Evolutionary conservation across 2,113 vertebrate species (phyloP), one percentile per base, ranked within the genome.

Genomic region (Maccullochella peelii): DNA sequence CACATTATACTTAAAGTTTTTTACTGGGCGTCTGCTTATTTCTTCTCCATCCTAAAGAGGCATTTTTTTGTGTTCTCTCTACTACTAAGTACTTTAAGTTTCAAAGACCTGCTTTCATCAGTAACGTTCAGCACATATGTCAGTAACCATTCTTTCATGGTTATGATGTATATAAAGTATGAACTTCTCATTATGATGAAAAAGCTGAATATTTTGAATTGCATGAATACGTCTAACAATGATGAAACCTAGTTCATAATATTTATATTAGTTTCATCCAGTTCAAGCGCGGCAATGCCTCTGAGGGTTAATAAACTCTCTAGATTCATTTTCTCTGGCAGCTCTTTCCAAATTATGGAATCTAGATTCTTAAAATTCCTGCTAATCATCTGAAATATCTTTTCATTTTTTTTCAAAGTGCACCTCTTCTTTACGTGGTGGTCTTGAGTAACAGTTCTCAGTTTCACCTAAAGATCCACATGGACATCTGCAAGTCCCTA

Each of bases 391-490:
- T 42, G 50, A 76, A 65, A 74, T 47, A 76, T 61, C 25, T 20
- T 38, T 49, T 36, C 7, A 25, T 36, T 57, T 38, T 52, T 50
- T 25, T 30, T 50, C 55, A 68, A 77, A 84, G 66, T 71, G 80
- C 83, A 82, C 82, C 72, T 85, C 86, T 86, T 30, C 52, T 80
- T 79, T 40, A 69, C 78, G n/a, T 65, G 88, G 88, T 93, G 87
- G 91, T 91, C 84, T 80, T 66, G 42, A 66, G 57, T 70, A 85
- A 77, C 67, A 87, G 73, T 69, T 87, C 83, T 89, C 83, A 86
- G 78, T 91, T 93, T 92, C 89, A 85, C 67, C 68, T 77, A 72
- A 89, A 86, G 78, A 84, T 66, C 79, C 71, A 77, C 75, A 76
- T 77, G 81, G 82, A 91, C 88, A 91, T 91, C 82, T 88, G 88